phyloP scores from a whole-genome alignment of 2,888 invertebrate genomes.

The Aelia acuminata region DNA sequence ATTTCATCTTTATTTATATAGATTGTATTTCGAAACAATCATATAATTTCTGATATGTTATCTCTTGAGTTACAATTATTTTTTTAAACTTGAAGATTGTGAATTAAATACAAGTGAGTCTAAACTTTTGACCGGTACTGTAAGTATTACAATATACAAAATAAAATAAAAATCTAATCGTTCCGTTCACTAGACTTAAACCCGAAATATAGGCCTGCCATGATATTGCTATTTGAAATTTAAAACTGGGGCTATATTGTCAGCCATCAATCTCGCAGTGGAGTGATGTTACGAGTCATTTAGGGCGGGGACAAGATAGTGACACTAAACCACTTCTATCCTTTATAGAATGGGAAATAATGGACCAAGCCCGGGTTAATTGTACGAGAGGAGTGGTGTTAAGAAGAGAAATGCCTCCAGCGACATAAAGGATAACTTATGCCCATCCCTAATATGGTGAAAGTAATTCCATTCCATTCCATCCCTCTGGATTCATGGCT shows the following conservation, averaged over 20 bases:
- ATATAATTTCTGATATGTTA: too few species aligned
- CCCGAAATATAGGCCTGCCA: not conserved
- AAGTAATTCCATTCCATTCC: slow-evolving; percentile 62
- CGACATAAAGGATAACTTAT: slow-evolving; percentile 58
- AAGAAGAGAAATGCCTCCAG: slow-evolving; percentile 54
- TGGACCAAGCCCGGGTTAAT: slow-evolving; percentile 46
- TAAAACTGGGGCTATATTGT: slow-evolving; percentile 8
- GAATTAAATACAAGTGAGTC: too few species aligned
- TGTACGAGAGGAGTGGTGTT: slow-evolving; percentile 53
- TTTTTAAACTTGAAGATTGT: too few species aligned
- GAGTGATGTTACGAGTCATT: slow-evolving; percentile 23
- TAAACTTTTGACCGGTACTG: too few species aligned
- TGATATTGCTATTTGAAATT: not conserved
- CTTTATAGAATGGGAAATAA: slow-evolving; percentile 49
- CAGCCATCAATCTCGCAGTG: not conserved
- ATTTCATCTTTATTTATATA: too few species aligned
- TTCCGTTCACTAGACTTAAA: fast-evolving
- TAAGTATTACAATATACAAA: not conserved
- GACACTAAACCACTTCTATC: slow-evolving; percentile 46
- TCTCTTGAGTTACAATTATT: too few species aligned
- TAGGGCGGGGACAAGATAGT: slow-evolving; percentile 19
- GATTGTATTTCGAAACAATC: too few species aligned
- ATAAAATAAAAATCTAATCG: not conserved
- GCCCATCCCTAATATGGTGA: slow-evolving; percentile 60
- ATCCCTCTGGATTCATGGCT: slow-evolving; percentile 59